Conservation (phyloP, 2,797 vertebrate genomes). For the Chloroceryle amazona region DNA sequence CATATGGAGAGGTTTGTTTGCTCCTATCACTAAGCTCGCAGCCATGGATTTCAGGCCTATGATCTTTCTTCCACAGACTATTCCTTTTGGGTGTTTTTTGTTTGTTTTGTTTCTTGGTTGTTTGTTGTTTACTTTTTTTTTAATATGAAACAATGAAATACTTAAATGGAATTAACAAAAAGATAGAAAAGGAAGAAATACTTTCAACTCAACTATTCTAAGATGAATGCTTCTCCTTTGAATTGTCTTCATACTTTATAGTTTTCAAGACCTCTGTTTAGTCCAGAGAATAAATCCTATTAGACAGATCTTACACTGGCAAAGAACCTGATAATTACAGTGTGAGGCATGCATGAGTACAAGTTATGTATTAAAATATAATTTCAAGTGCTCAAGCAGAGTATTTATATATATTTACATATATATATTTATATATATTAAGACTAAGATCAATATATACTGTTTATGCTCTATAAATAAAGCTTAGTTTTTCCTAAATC, state of each 20-base stretch:
- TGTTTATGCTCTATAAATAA: not conserved
- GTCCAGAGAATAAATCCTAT: not conserved
- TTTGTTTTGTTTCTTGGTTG: not conserved
- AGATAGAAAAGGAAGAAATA: not conserved
- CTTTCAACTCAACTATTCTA: not conserved
- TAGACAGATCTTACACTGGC: not conserved
- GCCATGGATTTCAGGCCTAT: not conserved
- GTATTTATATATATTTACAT: not conserved
- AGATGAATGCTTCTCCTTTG: not conserved
- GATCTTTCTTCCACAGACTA: not conserved
- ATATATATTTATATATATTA: not conserved
- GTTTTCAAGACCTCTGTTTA: not conserved
- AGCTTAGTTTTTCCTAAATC: not conserved
- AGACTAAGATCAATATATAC: not conserved
- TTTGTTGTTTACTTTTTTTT: not conserved
- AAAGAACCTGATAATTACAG: not conserved
- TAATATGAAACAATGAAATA: not conserved
- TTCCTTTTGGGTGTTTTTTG: not conserved
- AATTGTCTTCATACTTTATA: not conserved
- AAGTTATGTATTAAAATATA: not conserved
- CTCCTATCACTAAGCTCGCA: not conserved
- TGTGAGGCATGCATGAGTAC: not conserved
- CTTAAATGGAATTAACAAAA: not conserved
- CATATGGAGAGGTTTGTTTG: not conserved
- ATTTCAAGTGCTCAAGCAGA: not conserved